Evolutionary conservation across 2,797 vertebrate genomes (phyloP), one percentile per base, ranked within the genome.

Genomic region (Sarcophilus harrisii): DNA sequence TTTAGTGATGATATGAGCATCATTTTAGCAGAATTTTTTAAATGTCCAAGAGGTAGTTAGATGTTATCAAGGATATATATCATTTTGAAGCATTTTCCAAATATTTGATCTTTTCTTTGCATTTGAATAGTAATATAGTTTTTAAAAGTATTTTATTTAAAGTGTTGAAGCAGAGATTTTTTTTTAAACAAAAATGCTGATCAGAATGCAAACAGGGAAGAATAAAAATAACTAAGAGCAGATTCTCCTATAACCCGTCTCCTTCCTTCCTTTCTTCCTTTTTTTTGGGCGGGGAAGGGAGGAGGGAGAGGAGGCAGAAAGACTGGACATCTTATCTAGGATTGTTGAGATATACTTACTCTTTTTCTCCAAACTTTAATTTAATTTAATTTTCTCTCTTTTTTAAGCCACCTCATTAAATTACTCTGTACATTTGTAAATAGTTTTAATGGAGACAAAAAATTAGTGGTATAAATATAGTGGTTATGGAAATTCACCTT

Each of bases 41-140:
- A 91, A 29, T 45, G 9, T 90, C 29, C 45, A 18, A 12, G 27
- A 27, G 21, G 38, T 49, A 87, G 38, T 29, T 87, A 30, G 0
- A 5, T 87, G 28, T 52, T 92, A 14, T 90, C 62, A 87, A 57
- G 29, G 73, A 45, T 54, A 87, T 87, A 11, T 16, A 45, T 30
- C 30, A 1, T 93, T 91, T 93, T 90, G 55, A 49, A 12, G 38
- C 27, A 87, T 87, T 73, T 96, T 1, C 14, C 45, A 32, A 94
- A 90, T 92, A 93, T 24, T 45, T 93, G 1, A 1, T 62, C 87
- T 60, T 94, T 90, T 9, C 89, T 52, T 94, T 96, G 93, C 73
- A 45, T 94, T 92, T 93, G 38, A 8, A 29, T 38, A 90, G 21
- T 57, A 38, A 54, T 66, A 52, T 38, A 92, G 59, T 90, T 91